phyloP scores from a whole-genome alignment of 2,113 vertebrate genomes.

The Orthochromis indermauri region DNA sequence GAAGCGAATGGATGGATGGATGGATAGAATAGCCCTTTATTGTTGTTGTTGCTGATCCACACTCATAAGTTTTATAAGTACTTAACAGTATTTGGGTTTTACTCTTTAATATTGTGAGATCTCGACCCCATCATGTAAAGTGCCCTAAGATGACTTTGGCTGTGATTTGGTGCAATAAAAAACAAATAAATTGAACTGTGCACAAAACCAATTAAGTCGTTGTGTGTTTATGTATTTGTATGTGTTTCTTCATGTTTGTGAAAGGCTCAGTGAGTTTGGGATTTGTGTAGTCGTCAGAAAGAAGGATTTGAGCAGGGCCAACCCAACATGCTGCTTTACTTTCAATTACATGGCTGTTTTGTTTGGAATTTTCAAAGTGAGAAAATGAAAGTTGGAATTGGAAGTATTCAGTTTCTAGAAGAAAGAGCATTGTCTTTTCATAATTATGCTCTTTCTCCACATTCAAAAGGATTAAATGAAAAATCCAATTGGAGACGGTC shows the following conservation, averaged over 20 bases:
- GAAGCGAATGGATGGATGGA: too few relatives aligned
- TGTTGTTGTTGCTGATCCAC: not conserved
- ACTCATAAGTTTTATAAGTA: not conserved
- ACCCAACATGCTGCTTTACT: not conserved
- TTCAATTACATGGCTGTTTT: constrained; percentile 4
- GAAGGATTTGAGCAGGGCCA: not conserved
- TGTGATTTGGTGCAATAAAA: not conserved
- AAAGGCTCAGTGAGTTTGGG: not conserved
- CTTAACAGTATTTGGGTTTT: not conserved
- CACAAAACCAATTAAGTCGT: not conserved
- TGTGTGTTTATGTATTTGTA: not conserved
- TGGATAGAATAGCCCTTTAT: not conserved
- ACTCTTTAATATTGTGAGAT: not conserved
- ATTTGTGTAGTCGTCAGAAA: not conserved
- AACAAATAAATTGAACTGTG: not conserved
- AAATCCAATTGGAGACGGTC: constrained; percentile 23
- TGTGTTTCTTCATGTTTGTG: not conserved
- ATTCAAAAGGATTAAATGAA: constrained; percentile 12
- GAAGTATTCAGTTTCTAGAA: constrained; percentile 4
- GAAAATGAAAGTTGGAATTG: constrained; percentile 1
- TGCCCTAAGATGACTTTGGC: not conserved
- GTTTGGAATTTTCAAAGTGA: not conserved
- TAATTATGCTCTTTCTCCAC: constrained; percentile 19
- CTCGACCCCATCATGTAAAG: not conserved
- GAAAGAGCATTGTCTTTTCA: constrained; percentile 14